Percentiles rank a stretch among this genome's conserved stretches.
Evolutionary conservation across 1,140 invertebrate genomes (phyloP).

Genomic region (Acromyrmex charruanus): DNA sequence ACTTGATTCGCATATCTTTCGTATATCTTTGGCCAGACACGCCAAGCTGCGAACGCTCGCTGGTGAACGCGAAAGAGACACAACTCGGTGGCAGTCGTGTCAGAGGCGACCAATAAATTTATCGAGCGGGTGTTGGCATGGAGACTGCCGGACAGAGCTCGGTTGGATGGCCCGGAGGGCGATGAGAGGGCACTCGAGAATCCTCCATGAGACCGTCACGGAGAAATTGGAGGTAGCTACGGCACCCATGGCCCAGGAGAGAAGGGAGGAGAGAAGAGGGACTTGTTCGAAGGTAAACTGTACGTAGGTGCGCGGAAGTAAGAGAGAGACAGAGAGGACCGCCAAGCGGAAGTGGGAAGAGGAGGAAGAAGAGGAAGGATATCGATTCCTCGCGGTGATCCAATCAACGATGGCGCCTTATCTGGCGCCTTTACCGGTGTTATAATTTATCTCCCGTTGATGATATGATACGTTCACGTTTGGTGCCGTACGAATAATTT

Average conservation of each 20-base stretch:
- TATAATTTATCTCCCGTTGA: slow-evolving; percentile 49
- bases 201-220: slow-evolving; percentile 85
- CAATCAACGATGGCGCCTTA: slow-evolving; percentile 84
- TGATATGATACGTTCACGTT: slow-evolving; percentile 25
- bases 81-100: slow-evolving; percentile 77
- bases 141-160: slow-evolving; percentile 86
- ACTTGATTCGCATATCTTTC: slow-evolving; percentile 18
- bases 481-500: slow-evolving; percentile 13
- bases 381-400: slow-evolving; percentile 85
- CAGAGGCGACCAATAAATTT: slow-evolving; percentile 86
- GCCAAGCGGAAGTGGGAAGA: slow-evolving; percentile 40
- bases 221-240: slow-evolving; percentile 83
- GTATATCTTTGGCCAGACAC: neutral
- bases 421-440: slow-evolving; percentile 72
- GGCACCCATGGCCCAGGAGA: slow-evolving; percentile 62
- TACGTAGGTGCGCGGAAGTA: slow-evolving; percentile 54
- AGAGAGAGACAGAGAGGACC: neutral
- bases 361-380: slow-evolving; percentile 62
- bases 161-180: slow-evolving; percentile 84
- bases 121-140: slow-evolving; percentile 87
- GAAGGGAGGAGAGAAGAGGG: slow-evolving; percentile 46
- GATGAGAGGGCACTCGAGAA: slow-evolving; percentile 86
- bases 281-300: slow-evolving; percentile 64
- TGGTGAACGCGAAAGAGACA: slow-evolving; percentile 64
- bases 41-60: slow-evolving; percentile 3